Base-by-base conservation (phyloP, 2,113 vertebrate species). In the Oreochromis aureus region DNA sequence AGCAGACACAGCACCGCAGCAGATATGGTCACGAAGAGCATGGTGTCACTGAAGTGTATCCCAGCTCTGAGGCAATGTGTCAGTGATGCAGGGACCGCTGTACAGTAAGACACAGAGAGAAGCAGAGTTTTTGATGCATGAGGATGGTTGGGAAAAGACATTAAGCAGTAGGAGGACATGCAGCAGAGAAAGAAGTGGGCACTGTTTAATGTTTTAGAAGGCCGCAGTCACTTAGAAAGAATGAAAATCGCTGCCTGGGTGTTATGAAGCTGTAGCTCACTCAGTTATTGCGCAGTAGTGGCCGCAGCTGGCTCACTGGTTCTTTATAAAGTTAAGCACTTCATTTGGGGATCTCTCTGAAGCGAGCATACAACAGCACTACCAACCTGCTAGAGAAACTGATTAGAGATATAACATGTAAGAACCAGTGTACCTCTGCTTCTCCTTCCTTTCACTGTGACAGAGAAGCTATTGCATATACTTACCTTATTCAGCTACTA, bases 1-100 rank as follows among this genome's bases (percentile, higher is more conserved):
- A 96, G 76, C 41, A 96, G 91, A 84, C 76, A 90, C 44, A 93
- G 73, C 51, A 96, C 54, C 19, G 85, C 73, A 5, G 46, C 89
- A 36, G 63, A 54, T 46, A 81, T 61, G 18, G 56, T 80, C 3
- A 36, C 63, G 44, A 58, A 85, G 73, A 6, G 16, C 96, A 96
- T 96, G 93, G 81, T 89, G 87, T 48, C 84, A 22, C 58, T 10
- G 54, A n/a, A n/a, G 61, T 3, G 18, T 11, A 51, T 76, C 71
- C 32, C 5, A 22, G 55, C 36, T 27, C 71, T 22, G 46, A 84
- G 78, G 44, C 41, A 76, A 71, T 71, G 5, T 54, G 82, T 53
- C 2, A 2, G n/a, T 39, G 24, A 58, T 19, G 22, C n/a, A 9
- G 34, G 61, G 86, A 56, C 84, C 44, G 30, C 32, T 10, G 82